These are phyloP conservation scores for Siniperca knerii DNA, from an alignment of 2,113 vertebrate species.

Conservation along the genomic window DNA sequence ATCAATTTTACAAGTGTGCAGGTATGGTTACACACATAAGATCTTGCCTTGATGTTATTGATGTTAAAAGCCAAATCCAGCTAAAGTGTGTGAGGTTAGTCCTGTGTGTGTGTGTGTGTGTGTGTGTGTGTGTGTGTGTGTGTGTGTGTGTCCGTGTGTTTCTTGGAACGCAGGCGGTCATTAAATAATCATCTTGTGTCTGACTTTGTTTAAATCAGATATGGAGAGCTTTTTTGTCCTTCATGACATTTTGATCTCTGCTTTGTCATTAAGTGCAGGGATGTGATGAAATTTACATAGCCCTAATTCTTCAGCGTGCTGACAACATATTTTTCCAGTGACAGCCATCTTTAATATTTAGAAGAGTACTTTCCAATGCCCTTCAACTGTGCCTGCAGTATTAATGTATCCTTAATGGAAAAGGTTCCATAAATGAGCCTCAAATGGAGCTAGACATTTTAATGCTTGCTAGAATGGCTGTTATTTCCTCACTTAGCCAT, in stretches of 20 bases:
- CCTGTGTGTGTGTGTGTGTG: constrained; percentile 27
- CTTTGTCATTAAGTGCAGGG: constrained; percentile 78
- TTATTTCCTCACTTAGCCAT: constrained; percentile 80
- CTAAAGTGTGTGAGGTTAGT: constrained; percentile 17
- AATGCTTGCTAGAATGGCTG: constrained; percentile 79
- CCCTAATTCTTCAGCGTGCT: constrained; percentile 81
- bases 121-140: constrained; percentile 21
- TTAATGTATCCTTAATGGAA: constrained; percentile 85
- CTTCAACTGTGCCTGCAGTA: constrained; percentile 85
- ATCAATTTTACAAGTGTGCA: background rate
- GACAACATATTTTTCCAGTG: constrained; percentile 84
- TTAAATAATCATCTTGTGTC: constrained; percentile 81
- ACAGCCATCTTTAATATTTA: constrained; percentile 87
- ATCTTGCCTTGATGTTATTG: background rate
- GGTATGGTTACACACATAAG: constrained; percentile 10
- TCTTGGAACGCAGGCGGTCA: constrained; percentile 50
- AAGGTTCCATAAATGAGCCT: constrained; percentile 81
- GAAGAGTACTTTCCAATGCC: constrained; percentile 83
- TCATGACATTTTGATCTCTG: constrained; percentile 81
- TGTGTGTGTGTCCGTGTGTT: constrained; percentile 31
- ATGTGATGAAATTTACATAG: constrained; percentile 83
- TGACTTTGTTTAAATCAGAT: constrained; percentile 81
- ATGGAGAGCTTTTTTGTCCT: constrained; percentile 75
- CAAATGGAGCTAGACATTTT: constrained; percentile 83
- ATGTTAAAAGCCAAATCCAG: constrained; percentile 10